Evolutionary conservation across 2,888 invertebrate genomes (phyloP), one percentile per base, ranked within the genome.

Genomic region (Sussaba pulchella): DNA sequence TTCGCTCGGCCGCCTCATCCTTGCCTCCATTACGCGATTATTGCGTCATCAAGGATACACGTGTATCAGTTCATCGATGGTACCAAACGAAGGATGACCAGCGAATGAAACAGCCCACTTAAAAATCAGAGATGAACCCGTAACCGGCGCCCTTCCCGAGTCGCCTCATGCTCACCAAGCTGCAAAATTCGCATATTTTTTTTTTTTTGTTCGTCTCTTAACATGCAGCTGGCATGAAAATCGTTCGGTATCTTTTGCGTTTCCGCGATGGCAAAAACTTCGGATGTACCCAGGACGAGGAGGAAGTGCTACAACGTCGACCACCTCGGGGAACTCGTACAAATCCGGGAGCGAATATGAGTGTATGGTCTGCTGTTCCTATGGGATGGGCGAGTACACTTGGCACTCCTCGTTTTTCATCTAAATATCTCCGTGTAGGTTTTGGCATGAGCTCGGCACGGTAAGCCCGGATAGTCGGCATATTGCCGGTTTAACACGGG

Each of bases 331-430:
- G 26, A n/a, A n/a, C 26, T 26, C 52, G 52, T 54, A 54, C 26
- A 26, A 54, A 54, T 54, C 52, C 52, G 52, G 24, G 26, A 26
- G 14, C 52, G 52, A 54, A 54, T 54, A 54, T 54, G 52, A 54
- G n/a, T 54, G 52, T 26, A 24, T 54, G 52, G 52, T 24, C 52
- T 21, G 52, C 52, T 52, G 52, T 52, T 52, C 52, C 52, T 54
- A 54, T 54, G 24, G 52, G 14, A 54, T 54, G 17, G 26, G n/a
- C n/a, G 26, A 14, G 52, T 54, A 54, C 52, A 54, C 52, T 54
- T 54, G 41, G 19, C 41, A n/a, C 21, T 61, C 21, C 61, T 61
- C 41, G 41, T n/a, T 61, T 61, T 61, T 61, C 61, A 61, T 41
- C 61, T 61, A 39, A 41, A 39, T 39, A 61, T 59, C 59, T 41